These are phyloP conservation scores for Gymnarchus niloticus DNA, from an alignment of 2,113 vertebrate species.

Conservation along the genomic window DNA sequence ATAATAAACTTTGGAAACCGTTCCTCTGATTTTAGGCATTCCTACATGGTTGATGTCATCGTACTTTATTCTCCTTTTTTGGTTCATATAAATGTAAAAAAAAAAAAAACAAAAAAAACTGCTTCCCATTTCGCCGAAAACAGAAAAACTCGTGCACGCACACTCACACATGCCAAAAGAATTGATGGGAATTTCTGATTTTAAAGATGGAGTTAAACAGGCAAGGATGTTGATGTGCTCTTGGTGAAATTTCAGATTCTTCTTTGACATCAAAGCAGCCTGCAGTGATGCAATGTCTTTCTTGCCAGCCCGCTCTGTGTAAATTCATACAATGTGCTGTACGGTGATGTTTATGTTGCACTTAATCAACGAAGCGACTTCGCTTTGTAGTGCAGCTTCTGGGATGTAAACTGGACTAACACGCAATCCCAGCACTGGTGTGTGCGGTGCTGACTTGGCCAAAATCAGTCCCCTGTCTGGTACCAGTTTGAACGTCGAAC, in stretches of 20 bases:
- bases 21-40: constrained; percentile 53
- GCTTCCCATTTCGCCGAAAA: constrained; percentile 18
- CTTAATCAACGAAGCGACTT: neutral
- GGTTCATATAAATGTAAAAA: constrained; percentile 26
- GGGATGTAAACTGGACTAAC: neutral
- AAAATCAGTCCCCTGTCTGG: neutral
- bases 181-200: constrained; percentile 4
- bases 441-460: neutral
- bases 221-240: constrained; percentile 16
- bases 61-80: constrained; percentile 28
- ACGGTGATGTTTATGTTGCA: neutral
- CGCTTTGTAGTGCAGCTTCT: neutral
- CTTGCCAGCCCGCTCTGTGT: neutral
- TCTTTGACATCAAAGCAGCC: neutral
- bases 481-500: neutral
- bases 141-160: constrained; percentile 19
- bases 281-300: neutral
- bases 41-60: constrained; percentile 56
- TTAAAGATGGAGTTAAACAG: neutral
- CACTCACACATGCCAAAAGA: neutral
- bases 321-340: neutral
- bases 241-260: constrained; percentile 7
- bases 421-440: neutral
- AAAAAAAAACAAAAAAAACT: neutral
- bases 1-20: constrained; percentile 54